These are phyloP conservation scores for Drosophila kanekoi DNA, from an alignment of 2,888 invertebrate genomes.

Conservation along the genomic window DNA sequence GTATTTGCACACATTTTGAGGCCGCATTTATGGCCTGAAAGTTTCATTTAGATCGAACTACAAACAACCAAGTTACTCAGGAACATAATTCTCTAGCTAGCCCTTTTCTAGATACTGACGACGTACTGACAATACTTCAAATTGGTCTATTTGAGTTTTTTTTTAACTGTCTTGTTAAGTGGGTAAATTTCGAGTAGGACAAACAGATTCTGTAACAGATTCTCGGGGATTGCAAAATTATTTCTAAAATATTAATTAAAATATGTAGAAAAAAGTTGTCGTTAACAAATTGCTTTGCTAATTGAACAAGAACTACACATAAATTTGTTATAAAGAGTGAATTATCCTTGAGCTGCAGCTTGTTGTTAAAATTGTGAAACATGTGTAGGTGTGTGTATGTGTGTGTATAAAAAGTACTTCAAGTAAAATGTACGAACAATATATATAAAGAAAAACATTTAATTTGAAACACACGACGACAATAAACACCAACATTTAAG, in stretches of 20 bases:
- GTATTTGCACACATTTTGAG: no score
- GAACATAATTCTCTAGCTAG: no score
- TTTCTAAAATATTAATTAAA: not conserved
- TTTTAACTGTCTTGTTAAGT: no score
- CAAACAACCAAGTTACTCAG: no score
- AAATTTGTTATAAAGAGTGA: not conserved
- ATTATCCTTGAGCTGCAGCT: not conserved
- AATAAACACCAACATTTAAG: constrained; percentile 51
- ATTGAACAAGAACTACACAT: constrained; percentile 3
- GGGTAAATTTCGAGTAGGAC: no score
- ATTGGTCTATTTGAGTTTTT: no score
- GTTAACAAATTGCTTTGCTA: not conserved
- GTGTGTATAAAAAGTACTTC: not conserved
- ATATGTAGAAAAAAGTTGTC: not conserved
- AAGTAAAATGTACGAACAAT: constrained; percentile 13
- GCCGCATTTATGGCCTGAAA: no score
- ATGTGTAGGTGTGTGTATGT: not conserved
- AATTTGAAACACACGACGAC: constrained; percentile 58
- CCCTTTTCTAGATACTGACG: no score
- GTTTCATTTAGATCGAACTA: no score
- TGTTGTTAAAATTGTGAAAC: not conserved
- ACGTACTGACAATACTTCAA: no score
- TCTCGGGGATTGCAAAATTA: not conserved
- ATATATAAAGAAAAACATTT: constrained; percentile 32
- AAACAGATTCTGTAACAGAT: no score